phyloP scores from a whole-genome alignment of 53 echinoderm and acorn worm species.

The Paracentrotus lividus region DNA sequence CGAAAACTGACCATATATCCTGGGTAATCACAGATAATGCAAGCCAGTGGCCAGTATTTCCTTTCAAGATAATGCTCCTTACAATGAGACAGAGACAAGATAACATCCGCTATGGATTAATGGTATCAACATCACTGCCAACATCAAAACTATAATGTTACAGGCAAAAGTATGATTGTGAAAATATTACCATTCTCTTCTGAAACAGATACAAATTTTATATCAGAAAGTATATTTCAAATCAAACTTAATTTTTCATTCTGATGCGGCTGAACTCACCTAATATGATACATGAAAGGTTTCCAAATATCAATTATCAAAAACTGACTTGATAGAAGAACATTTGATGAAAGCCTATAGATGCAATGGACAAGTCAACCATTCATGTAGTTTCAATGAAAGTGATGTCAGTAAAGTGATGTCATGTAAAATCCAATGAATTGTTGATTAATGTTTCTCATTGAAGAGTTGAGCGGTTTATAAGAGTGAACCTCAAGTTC shows the following conservation, averaged over 20 bases:
- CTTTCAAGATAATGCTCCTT: conserved; percentile 8
- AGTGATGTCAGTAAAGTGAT: too few species aligned
- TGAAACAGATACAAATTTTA: too few species aligned
- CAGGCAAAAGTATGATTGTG: not conserved
- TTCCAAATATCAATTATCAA: not conserved
- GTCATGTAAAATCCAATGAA: too few species aligned
- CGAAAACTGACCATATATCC: conserved; percentile 25
- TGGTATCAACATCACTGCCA: not conserved
- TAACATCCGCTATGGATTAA: conserved; percentile 4
- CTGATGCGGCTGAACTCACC: not conserved
- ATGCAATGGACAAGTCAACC: too few species aligned
- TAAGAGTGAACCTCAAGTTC: too few species aligned
- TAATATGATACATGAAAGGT: not conserved
- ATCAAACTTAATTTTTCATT: not conserved
- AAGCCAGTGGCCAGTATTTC: conserved; percentile 27
- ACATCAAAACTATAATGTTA: not conserved
- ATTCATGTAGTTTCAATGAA: too few species aligned
- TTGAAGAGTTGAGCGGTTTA: too few species aligned
- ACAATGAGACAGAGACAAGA: not conserved
- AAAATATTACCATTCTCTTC: too few species aligned
- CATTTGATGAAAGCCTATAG: too few species aligned
- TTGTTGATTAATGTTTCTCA: too few species aligned
- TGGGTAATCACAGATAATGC: not conserved
- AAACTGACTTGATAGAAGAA: not conserved
- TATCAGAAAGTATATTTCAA: not conserved